A percentile compares a stretch with the other conserved stretches of the same genome.
These are phyloP conservation scores for Melipona bicolor DNA, from an alignment of 2,888 invertebrate genomes.

Conservation along the genomic window DNA sequence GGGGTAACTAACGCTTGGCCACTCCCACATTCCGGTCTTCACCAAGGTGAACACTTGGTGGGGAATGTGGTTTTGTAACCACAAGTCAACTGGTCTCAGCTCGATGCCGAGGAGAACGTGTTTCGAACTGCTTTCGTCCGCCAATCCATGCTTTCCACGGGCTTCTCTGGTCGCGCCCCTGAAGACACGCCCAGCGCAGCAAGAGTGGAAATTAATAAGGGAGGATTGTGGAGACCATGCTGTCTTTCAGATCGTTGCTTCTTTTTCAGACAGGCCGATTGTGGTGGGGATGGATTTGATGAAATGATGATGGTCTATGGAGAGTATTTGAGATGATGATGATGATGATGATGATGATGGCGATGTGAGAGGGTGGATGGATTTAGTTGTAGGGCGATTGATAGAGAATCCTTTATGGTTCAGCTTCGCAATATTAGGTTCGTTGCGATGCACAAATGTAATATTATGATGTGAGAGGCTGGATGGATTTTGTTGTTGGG, in stretches of 20 bases:
- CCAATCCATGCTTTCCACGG: slow-evolving; percentile 38
- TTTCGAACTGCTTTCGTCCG: slow-evolving; percentile 15
- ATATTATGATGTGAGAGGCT: too few relatives aligned
- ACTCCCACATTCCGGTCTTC: slow-evolving; percentile 58
- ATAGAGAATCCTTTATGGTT: too few relatives aligned
- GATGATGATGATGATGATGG: too few relatives aligned
- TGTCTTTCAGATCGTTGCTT: slow-evolving; percentile 19
- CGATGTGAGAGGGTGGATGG: too few relatives aligned
- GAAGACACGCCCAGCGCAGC: slow-evolving; percentile 47
- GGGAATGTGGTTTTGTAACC: slow-evolving; percentile 9
- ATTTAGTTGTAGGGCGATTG: too few relatives aligned
- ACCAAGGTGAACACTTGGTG: slow-evolving; percentile 22
- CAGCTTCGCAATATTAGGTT: too few relatives aligned
- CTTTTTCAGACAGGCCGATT: not conserved
- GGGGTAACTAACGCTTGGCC: slow-evolving; percentile 65
- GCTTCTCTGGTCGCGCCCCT: slow-evolving; percentile 39
- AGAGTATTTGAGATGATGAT: not conserved
- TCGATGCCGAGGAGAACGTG: slow-evolving; percentile 21
- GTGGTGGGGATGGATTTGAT: not conserved
- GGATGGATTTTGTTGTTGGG: too few relatives aligned
- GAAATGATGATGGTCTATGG: not conserved
- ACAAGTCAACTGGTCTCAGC: slow-evolving; percentile 11
- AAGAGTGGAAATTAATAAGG: slow-evolving; percentile 30
- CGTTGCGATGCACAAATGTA: too few relatives aligned
- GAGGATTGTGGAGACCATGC: slow-evolving; percentile 53